Evolutionary conservation across 2,888 invertebrate species (phyloP), one percentile per base, ranked within the genome.

Genomic region (Volucella bombylans): DNA sequence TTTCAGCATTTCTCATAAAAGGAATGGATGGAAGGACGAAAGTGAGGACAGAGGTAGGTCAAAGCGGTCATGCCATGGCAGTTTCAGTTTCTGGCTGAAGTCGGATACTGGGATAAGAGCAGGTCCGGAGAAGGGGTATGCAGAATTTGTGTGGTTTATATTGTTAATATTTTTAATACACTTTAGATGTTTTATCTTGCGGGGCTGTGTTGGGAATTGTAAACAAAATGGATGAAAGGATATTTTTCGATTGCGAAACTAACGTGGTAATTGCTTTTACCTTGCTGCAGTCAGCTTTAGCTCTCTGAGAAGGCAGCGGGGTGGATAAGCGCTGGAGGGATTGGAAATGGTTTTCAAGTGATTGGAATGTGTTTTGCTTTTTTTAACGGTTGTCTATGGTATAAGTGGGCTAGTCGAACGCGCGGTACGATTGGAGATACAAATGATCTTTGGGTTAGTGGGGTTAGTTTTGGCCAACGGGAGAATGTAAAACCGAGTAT

Each of bases 91-190:
- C 12, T 41, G 49, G 57, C 47, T n/a, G 31, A 6, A 38, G 15
- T 52, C 18, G 18, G 3, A 23, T 23, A 23, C 2, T 3, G 2
- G 2, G 18, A 23, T 2, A 2, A 23, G 18, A 23, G 18, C 18
- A 2, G 18, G 2, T 23, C 18, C 18, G 18, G 10, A 23, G 15
- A 41, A 31, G 41, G 38, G 54, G 55, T 41, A 57, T 64, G 55
- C 18, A 43, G 61, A 69, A 69, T 62, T 69, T 69, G 50, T 81
- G 49, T 38, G 47, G 73, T 73, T 68, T 67, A 67, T 77, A 77
- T 82, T 82, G 77, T 82, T 77, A 82, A 82, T 77, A 82, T 82
- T 82, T 82, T 82, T 77, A 82, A 82, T 77, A 82, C 76, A 82
- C 82, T 82, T 67, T 72, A 61, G 67, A 52, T 82, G 65, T 59